phyloP scores from a whole-genome alignment of 2,113 vertebrate genomes.

The Melanostigma gelatinosum region DNA sequence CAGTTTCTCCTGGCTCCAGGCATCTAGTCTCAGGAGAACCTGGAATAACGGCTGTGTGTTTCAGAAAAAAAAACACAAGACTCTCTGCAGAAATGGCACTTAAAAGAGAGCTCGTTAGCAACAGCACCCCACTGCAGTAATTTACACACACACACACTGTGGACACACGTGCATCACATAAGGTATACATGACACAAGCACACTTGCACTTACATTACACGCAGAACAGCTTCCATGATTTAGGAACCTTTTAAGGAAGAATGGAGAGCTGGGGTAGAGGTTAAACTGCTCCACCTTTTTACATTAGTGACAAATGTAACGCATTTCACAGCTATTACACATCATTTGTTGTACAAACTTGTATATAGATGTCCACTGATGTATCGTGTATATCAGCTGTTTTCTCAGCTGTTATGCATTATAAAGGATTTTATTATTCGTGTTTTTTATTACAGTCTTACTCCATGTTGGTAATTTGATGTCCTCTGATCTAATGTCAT shows the following conservation, averaged over 20 bases:
- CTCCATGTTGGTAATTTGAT: constrained; percentile 4
- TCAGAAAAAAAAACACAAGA: background rate
- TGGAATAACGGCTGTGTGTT: constrained; percentile 33
- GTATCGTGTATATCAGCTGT: constrained; percentile 27
- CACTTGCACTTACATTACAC: constrained; percentile 38
- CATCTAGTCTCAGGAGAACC: constrained; percentile 52
- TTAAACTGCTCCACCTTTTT: constrained; percentile 8
- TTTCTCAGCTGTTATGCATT: constrained; percentile 29
- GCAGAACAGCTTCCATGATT: background rate
- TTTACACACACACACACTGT: constrained; percentile 21
- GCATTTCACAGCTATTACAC: constrained; percentile 46
- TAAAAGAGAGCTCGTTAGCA: constrained; percentile 37
- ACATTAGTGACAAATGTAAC: constrained; percentile 28
- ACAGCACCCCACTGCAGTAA: constrained; percentile 33
- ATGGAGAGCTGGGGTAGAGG: background rate
- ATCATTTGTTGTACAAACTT: constrained; percentile 56
- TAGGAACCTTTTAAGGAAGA: constrained; percentile 10
- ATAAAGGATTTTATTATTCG: constrained; percentile 31
- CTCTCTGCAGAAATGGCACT: constrained; percentile 58
- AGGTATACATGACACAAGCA: constrained; percentile 17
- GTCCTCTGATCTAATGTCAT: background rate
- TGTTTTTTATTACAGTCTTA: constrained; percentile 17
- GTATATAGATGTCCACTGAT: constrained; percentile 35
- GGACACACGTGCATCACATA: background rate
- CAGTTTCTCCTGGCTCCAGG: constrained; percentile 61